Evolutionary conservation across 2,113 vertebrate genomes (phyloP).

Genomic region (Equus quagga): DNA sequence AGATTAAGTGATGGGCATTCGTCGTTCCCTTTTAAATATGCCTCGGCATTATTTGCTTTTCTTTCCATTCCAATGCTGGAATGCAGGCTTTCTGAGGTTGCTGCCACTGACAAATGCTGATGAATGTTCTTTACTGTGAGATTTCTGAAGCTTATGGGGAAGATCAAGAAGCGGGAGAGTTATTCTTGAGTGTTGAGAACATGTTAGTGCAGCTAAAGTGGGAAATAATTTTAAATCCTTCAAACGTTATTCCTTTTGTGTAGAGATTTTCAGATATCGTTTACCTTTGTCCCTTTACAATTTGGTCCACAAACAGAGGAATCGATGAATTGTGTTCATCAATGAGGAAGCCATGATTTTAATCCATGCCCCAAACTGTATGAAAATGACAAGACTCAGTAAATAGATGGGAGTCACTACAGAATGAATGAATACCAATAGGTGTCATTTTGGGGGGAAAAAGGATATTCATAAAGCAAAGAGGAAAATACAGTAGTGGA

Average conservation of each 20-base stretch:
- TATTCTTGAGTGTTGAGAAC: conserved; percentile 63
- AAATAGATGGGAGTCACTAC: background rate
- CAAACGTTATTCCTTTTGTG: background rate
- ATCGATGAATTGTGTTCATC: background rate
- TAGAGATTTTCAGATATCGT: background rate
- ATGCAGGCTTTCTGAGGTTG: background rate
- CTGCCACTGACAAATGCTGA: background rate
- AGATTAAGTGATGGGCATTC: background rate
- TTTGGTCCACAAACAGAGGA: background rate
- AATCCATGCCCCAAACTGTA: background rate
- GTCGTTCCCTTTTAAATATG: background rate
- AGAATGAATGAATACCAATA: background rate
- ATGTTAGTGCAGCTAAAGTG: conserved; percentile 65
- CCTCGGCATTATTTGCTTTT: background rate
- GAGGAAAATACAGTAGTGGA: background rate
- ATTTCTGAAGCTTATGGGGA: conserved; percentile 76
- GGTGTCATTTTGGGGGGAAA: background rate
- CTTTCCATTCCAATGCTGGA: conserved; percentile 42
- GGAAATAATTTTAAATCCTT: background rate
- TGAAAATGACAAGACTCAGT: background rate
- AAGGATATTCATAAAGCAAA: background rate
- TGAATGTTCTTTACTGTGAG: conserved; percentile 71
- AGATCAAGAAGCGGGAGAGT: conserved; percentile 60
- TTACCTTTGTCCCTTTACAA: background rate
- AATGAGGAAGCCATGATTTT: background rate